phyloP scores from a whole-genome alignment of 2,888 invertebrate genomes.

The Altica lythri region DNA sequence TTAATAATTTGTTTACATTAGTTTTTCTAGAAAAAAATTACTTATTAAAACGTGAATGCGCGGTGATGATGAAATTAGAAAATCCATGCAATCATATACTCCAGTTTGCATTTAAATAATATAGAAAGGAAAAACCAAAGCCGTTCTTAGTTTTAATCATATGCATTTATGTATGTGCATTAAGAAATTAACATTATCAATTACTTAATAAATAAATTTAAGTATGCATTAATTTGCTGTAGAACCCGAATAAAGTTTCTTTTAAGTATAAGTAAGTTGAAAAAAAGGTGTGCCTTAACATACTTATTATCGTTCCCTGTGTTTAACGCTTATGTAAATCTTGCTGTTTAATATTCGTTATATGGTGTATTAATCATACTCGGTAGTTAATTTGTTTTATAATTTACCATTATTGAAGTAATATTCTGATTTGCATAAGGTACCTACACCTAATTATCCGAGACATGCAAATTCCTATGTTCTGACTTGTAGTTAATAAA shows the following conservation, averaged over 20 bases:
- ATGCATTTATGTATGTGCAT: conserved; percentile 5
- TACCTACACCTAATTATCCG: conserved; percentile 42
- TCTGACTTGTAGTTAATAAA: conserved; percentile 5
- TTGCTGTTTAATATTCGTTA: conserved; percentile 22
- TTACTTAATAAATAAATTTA: conserved; percentile 21
- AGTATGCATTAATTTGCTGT: conserved; percentile 8
- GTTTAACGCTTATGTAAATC: conserved; percentile 38
- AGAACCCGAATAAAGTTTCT: conserved; percentile 11
- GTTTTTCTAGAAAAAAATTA: conserved; percentile 33
- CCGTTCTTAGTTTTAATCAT: neutral
- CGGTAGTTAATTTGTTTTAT: conserved; percentile 17
- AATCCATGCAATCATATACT: conserved; percentile 30
- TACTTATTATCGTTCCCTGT: conserved; percentile 25
- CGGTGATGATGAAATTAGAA: conserved; percentile 40
- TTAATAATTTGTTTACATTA: conserved; percentile 36
- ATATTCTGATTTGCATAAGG: conserved; percentile 17
- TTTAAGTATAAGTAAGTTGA: neutral
- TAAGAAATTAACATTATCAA: conserved; percentile 11
- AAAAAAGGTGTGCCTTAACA: conserved; percentile 30
- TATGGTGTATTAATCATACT: conserved; percentile 20
- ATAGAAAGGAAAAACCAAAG: conserved; percentile 24
- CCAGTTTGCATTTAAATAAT: conserved; percentile 14
- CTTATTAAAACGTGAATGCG: conserved; percentile 30
- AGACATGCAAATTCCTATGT: conserved; percentile 12
- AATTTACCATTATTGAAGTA: conserved; percentile 18